Conservation (phyloP, 1,140 invertebrate species). For the Leguminivora glycinivorella region DNA sequence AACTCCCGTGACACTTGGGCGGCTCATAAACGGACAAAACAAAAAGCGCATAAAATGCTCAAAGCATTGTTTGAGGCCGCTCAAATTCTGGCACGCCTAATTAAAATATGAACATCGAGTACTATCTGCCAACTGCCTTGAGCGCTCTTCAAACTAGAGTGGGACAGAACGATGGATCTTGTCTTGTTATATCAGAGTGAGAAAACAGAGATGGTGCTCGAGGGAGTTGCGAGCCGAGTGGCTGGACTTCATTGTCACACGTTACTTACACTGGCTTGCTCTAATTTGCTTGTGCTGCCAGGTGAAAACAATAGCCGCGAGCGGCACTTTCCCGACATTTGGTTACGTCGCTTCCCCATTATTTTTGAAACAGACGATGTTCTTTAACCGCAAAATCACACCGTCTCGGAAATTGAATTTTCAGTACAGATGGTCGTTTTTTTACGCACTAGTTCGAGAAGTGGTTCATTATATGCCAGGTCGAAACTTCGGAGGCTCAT, state of each 20-base stretch:
- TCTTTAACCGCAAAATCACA: not conserved
- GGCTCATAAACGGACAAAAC: conserved; percentile 10
- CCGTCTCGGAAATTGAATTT: not conserved
- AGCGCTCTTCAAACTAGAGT: not conserved
- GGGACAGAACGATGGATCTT: not conserved
- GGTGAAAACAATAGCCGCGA: conserved; percentile 13
- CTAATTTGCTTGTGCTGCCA: conserved; percentile 31
- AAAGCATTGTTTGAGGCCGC: conserved; percentile 9
- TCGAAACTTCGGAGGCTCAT: no score
- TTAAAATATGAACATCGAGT: conserved; percentile 23
- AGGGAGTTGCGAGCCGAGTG: conserved; percentile 15
- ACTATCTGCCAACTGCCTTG: not conserved
- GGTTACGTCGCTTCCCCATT: not conserved
- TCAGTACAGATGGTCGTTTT: no score
- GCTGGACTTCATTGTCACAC: conserved; percentile 14
- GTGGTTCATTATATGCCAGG: no score
- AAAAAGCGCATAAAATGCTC: conserved; percentile 18
- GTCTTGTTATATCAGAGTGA: not conserved
- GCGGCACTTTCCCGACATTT: not conserved
- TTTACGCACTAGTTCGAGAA: no score
- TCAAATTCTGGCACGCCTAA: conserved; percentile 12
- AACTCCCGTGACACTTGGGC: conserved; percentile 39
- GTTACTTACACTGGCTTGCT: conserved; percentile 3
- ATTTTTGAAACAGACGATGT: not conserved
- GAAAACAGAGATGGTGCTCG: not conserved